Base-by-base conservation (phyloP, 2,113 vertebrate genomes). In the Acanthochromis polyacanthus region DNA sequence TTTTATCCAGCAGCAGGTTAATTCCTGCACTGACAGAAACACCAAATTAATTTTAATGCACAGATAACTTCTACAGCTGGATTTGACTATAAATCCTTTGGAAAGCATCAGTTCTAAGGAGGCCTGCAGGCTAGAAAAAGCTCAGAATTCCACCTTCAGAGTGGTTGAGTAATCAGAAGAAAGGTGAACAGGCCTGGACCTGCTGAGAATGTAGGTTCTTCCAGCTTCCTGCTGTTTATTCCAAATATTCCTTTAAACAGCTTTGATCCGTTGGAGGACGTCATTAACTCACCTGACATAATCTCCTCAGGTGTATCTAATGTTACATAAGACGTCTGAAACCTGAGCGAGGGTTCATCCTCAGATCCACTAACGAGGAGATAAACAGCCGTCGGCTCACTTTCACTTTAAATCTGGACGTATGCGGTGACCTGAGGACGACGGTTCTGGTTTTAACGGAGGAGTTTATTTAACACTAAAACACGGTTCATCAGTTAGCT, bases 281-380 rank as follows among this genome's bases (percentile, higher is more conserved):
- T 23, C 59, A 74, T 75, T 78, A 78, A 72, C 59, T 40, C 45
- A 50, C 50, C 30, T 83, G 4, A 38, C 20, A 30, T 51, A 64
- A 51, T 59, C 60, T 30, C 2, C n/a, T 61, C 56, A 68, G 60
- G 17, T 5, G 68, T 12, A 58, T 58, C 55, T 78, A 46, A 71
- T 66, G 52, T 90, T 80, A 86, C 67, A 75, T 62, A 79, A 83
- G 75, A 45, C 16, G 17, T 36, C 32, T 36, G 32, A 9, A 36
- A 36, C 32, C 32, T 84, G 65, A 32, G 65, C 16, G 20, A 20
- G 15, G 30, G 30, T 58, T 61, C 53, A 19, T 80, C 66, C 75
- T 75, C 74, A 59, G 84, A 82, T 60, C 40, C 58, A 66, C 43
- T 88, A 86, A 91, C 77, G 78, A 88, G 19, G 20, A 72, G 56